phyloP scores from a whole-genome alignment of 2,797 vertebrate genomes.

The Gymnothorax reevesii region DNA sequence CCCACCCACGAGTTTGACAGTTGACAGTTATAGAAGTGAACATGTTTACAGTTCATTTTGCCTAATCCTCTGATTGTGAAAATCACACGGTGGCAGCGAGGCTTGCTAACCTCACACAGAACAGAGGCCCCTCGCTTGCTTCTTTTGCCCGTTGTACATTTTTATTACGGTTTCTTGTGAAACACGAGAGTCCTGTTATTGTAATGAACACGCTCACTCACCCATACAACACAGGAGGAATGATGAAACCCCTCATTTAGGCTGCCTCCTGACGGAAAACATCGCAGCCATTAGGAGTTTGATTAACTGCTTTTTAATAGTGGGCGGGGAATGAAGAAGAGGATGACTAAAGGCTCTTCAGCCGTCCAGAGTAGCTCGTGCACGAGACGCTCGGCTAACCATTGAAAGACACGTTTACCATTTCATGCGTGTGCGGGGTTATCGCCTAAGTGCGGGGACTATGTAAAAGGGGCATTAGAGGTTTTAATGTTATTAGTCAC shows the following conservation, averaged over 20 bases:
- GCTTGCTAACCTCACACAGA: background rate
- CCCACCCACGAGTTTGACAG: background rate
- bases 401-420: background rate
- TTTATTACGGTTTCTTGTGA: background rate
- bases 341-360: background rate
- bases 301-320: constrained; percentile 11
- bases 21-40: background rate
- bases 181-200: background rate
- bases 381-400: background rate
- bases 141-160: background rate
- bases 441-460: too few relatives aligned
- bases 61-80: background rate
- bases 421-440: background rate
- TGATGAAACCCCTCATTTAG: background rate
- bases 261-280: constrained; percentile 4
- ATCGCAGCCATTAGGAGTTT: background rate
- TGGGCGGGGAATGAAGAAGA: background rate
- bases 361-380: too few relatives aligned
- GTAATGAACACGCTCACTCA: background rate
- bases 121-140: background rate
- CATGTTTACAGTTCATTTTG: background rate
- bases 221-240: background rate
- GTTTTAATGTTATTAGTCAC: background rate
- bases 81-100: background rate
- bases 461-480: background rate